Conservation (phyloP, 1,140 invertebrate genomes). For the Drosophila pachea region DNA sequence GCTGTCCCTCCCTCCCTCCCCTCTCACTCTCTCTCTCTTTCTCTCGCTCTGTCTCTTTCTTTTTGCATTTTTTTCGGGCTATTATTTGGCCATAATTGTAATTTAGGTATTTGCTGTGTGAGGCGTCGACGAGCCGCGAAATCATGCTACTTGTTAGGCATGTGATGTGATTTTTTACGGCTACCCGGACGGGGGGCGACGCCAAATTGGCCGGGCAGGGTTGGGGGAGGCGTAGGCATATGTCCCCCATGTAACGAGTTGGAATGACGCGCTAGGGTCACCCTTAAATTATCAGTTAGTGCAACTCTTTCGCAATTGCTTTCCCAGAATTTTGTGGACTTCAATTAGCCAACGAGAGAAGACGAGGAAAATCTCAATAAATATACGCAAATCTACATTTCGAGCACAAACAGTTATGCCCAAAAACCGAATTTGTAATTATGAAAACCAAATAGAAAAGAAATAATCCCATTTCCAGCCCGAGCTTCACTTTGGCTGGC, state of each 20-base stretch:
- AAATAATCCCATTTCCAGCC: no score
- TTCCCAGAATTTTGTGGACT: no score
- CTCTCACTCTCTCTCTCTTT: conserved; percentile 1
- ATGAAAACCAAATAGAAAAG: no score
- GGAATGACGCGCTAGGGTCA: background rate
- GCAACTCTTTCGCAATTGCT: no score
- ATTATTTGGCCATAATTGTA: conserved; percentile 77
- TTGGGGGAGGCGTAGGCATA: background rate
- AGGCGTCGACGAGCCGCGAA: conserved; percentile 53
- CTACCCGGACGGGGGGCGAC: conserved; percentile 31
- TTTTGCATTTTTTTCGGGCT: conserved; percentile 70
- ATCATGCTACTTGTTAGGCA: conserved; percentile 70
- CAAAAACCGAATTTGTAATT: no score
- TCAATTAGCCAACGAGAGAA: no score
- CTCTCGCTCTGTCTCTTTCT: background rate
- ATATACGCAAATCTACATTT: no score
- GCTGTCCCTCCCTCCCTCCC: background rate
- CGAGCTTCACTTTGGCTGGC: background rate
- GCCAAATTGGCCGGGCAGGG: conserved; percentile 3
- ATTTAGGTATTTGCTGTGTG: conserved; percentile 73
- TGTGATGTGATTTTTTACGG: conserved; percentile 69
- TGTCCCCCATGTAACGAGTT: conserved; percentile 1
- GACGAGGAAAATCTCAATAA: no score
- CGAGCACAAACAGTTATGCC: no score
- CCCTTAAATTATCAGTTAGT: conserved; percentile 38